Conservation (phyloP, 2,888 invertebrate species). For the Hesperia comma region DNA sequence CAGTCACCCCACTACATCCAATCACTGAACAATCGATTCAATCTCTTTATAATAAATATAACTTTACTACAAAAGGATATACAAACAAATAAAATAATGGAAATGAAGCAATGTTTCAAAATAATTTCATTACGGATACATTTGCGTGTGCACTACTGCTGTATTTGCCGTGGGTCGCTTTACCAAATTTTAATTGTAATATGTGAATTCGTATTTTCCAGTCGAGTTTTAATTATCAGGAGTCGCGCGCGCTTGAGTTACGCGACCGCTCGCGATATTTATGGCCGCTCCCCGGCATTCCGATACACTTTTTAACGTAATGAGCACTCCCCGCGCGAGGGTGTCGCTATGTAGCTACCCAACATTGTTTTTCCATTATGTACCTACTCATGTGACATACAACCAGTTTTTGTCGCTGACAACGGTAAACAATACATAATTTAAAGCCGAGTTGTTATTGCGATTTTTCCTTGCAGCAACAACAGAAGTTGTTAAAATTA, state of each 20-base stretch:
- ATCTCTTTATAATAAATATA: constrained; percentile 24
- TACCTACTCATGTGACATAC: constrained; percentile 32
- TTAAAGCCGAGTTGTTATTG: background rate
- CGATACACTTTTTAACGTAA: constrained; percentile 84
- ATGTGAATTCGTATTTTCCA: constrained; percentile 81
- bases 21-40: background rate
- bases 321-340: constrained; percentile 67
- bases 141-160: constrained; percentile 49
- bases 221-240: constrained; percentile 84
- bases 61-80: constrained; percentile 23
- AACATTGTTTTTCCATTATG: constrained; percentile 53
- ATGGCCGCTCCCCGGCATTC: constrained; percentile 76
- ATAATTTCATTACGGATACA: constrained; percentile 47
- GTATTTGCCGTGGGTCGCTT: constrained; percentile 70
- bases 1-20: background rate
- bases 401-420: background rate
- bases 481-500: background rate
- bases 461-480: background rate
- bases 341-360: constrained; percentile 38
- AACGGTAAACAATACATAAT: background rate
- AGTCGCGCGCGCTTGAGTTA: constrained; percentile 80
- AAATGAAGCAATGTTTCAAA: constrained; percentile 40
- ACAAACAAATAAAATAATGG: constrained; percentile 30
- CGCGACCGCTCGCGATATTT: constrained; percentile 84
- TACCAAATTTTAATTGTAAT: constrained; percentile 81